phyloP scores from a whole-genome alignment of 2,888 invertebrate species.

The Plebejus argus region DNA sequence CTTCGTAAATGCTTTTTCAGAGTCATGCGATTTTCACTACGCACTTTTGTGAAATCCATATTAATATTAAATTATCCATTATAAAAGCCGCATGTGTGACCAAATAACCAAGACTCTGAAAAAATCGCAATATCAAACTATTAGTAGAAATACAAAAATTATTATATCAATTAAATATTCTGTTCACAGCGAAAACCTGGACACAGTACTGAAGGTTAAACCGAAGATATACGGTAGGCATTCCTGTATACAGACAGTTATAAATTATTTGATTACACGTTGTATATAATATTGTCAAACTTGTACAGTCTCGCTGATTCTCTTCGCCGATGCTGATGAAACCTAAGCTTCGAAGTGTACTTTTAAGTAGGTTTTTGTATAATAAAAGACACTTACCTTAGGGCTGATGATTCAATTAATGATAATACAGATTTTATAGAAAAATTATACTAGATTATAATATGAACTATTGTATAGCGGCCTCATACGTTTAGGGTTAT shows the following conservation, averaged over 20 bases:
- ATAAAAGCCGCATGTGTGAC: too few species aligned
- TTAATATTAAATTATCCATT: too few species aligned
- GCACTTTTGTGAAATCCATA: too few species aligned
- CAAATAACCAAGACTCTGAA: too few species aligned
- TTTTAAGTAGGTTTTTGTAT: conserved; percentile 48
- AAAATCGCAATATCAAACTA: too few species aligned
- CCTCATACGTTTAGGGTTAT: conserved; percentile 56
- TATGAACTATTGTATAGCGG: conserved; percentile 51
- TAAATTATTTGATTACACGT: conserved; percentile 46
- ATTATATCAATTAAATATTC: conserved; percentile 37
- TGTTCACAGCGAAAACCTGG: conserved; percentile 90
- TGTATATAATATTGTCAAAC: conserved; percentile 57
- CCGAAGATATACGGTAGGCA: conserved; percentile 55
- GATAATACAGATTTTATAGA: conserved; percentile 41
- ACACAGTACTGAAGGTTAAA: conserved; percentile 84
- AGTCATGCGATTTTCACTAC: too few species aligned
- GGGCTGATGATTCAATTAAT: conserved; percentile 39
- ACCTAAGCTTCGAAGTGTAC: conserved; percentile 52
- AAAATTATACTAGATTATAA: conserved; percentile 39
- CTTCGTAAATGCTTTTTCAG: too few species aligned
- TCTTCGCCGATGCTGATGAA: conserved; percentile 53
- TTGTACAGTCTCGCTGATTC: conserved; percentile 66
- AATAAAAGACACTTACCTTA: conserved; percentile 40
- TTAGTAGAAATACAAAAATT: background rate
- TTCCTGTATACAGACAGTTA: conserved; percentile 46